phyloP scores from a whole-genome alignment of 2,888 invertebrate genomes.

The Odontothrips loti region DNA sequence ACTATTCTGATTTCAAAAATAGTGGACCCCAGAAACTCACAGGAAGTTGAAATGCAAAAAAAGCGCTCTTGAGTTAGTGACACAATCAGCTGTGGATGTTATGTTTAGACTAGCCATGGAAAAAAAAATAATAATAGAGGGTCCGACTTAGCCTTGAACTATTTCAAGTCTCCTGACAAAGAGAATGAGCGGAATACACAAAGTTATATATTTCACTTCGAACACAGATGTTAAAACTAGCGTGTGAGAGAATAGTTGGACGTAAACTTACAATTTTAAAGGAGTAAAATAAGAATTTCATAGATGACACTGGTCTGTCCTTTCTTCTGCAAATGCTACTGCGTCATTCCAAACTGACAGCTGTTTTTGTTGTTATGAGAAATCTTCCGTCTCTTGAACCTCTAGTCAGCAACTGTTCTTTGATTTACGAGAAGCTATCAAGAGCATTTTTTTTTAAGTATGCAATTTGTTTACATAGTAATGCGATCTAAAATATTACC shows the following conservation, averaged over 20 bases:
- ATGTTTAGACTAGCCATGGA: conserved; percentile 8
- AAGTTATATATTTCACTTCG: neutral
- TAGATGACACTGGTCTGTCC: conserved; percentile 21
- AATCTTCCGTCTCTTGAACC: neutral
- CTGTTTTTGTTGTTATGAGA: conserved; percentile 22
- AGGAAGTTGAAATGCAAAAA: neutral
- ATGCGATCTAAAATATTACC: neutral
- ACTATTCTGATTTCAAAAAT: neutral
- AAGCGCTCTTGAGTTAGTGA: neutral
- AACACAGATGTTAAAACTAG: neutral
- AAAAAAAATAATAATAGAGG: conserved; percentile 19
- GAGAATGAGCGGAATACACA: neutral
- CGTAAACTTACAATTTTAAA: neutral
- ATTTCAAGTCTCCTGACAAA: neutral
- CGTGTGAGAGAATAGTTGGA: neutral
- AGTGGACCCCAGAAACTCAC: neutral
- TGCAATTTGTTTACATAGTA: neutral
- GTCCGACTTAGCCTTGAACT: conserved; percentile 4
- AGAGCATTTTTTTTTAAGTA: too few relatives aligned
- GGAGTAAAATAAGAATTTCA: neutral
- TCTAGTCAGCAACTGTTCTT: neutral
- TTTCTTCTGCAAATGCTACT: conserved; percentile 24
- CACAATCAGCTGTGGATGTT: conserved; percentile 16
- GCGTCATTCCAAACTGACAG: conserved; percentile 18
- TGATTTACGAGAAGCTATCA: too few relatives aligned